Evolutionary conservation across 2,888 invertebrate genomes (phyloP).

Genomic region (Rhyacophila evoluta): DNA sequence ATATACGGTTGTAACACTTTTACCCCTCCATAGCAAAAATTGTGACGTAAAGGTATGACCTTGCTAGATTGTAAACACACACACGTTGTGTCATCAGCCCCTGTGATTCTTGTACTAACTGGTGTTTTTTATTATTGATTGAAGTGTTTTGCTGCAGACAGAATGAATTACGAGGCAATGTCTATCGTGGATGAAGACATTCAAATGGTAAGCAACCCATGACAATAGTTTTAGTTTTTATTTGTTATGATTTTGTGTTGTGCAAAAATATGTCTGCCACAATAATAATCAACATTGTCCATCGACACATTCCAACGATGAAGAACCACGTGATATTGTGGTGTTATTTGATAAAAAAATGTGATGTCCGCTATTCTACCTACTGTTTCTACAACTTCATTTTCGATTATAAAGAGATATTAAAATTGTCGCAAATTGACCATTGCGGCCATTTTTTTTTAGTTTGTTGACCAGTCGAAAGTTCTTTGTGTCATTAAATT

Average conservation of each 20-base stretch:
- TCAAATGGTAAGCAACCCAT: slow-evolving; percentile 68
- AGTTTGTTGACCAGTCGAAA: neutral
- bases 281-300: slow-evolving; percentile 32
- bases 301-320: neutral
- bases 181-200: slow-evolving; percentile 74
- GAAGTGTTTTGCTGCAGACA: slow-evolving; percentile 55
- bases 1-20: too few species aligned
- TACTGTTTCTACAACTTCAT: neutral
- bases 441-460: slow-evolving; percentile 30
- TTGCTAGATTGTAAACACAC: slow-evolving; percentile 85
- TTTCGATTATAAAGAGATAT: neutral
- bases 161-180: slow-evolving; percentile 74
- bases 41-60: slow-evolving; percentile 68
- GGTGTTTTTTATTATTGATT: slow-evolving; percentile 34
- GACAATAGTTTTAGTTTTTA: slow-evolving; percentile 37
- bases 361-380: too few species aligned
- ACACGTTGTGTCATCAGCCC: slow-evolving; percentile 67
- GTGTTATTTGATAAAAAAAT: too few species aligned
- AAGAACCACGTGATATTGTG: neutral
- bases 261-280: slow-evolving; percentile 48
- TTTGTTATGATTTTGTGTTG: slow-evolving; percentile 36
- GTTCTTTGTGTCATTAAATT: neutral
- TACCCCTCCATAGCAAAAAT: neutral
- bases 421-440: neutral
- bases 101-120: slow-evolving; percentile 30